Evolutionary conservation across 2,113 vertebrate species (phyloP).

Genomic region (Zosterops hypoxanthus): DNA sequence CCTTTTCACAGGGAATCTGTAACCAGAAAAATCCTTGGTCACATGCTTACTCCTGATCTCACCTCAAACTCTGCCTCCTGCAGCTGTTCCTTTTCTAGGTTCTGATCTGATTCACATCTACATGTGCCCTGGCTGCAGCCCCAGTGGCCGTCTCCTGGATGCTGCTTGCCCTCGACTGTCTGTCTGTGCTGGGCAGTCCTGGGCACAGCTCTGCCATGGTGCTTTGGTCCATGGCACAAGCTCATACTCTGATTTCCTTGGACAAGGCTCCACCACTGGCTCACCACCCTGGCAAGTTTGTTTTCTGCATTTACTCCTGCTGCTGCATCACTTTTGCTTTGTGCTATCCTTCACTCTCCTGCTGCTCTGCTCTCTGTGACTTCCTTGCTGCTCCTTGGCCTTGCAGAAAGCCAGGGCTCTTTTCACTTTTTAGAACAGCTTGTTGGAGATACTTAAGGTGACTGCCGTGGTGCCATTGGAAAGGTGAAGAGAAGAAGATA

Average conservation of each 20-base stretch:
- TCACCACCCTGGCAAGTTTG: accelerated
- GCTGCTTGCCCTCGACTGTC: not conserved
- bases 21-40: not conserved
- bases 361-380: not conserved
- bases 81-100: not conserved
- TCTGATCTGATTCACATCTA: not conserved
- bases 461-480: not conserved
- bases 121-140: not conserved
- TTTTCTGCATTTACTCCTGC: not conserved
- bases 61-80: not conserved
- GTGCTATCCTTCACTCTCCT: not conserved
- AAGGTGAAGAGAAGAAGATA: not conserved
- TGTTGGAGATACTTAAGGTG: not conserved
- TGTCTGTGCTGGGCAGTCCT: accelerated
- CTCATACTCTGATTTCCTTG: not conserved
- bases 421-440: not conserved
- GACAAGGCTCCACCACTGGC: not conserved
- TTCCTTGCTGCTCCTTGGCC: not conserved
- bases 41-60: not conserved
- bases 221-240: not conserved
- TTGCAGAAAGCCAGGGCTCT: not conserved
- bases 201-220: not conserved
- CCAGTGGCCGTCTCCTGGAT: not conserved
- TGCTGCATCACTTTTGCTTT: not conserved
- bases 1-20: not conserved